phyloP scores from a whole-genome alignment of 1,140 invertebrate species.

The Sitobion miscanthi region DNA sequence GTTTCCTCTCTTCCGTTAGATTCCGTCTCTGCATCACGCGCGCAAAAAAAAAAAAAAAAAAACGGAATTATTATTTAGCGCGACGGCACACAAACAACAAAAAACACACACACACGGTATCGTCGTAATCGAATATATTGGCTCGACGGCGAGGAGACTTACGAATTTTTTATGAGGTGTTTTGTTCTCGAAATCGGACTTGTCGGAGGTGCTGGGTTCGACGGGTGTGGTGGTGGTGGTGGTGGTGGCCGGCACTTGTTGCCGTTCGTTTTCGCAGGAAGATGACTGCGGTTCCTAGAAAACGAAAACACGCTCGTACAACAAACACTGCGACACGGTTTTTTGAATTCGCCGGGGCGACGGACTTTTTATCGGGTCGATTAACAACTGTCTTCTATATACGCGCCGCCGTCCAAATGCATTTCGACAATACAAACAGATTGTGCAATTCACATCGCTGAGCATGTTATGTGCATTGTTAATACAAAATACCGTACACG shows the following conservation, averaged over 20 bases:
- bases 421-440: not conserved
- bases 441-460: not conserved
- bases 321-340: not conserved
- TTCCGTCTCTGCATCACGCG: slow-evolving; percentile 4
- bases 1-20: slow-evolving; percentile 11
- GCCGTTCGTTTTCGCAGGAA: not conserved
- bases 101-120: not conserved
- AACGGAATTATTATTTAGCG: not conserved
- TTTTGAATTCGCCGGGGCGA: not conserved
- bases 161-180: slow-evolving; percentile 53
- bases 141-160: not conserved
- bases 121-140: not conserved
- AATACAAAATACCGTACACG: slow-evolving; percentile 2
- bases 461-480: not conserved
- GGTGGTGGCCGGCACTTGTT: not conserved
- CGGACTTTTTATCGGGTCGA: not conserved
- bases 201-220: not conserved
- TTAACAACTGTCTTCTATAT: not conserved
- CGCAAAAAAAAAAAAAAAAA: slow-evolving; percentile 13
- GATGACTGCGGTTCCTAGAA: slow-evolving; percentile 14
- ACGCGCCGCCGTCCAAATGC: not conserved
- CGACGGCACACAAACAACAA: not conserved
- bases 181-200: slow-evolving; percentile 49
- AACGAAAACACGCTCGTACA: slow-evolving; percentile 49
- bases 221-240: too few species aligned